phyloP scores from a whole-genome alignment of 2,888 invertebrate genomes.

The Salpingus planirostris region DNA sequence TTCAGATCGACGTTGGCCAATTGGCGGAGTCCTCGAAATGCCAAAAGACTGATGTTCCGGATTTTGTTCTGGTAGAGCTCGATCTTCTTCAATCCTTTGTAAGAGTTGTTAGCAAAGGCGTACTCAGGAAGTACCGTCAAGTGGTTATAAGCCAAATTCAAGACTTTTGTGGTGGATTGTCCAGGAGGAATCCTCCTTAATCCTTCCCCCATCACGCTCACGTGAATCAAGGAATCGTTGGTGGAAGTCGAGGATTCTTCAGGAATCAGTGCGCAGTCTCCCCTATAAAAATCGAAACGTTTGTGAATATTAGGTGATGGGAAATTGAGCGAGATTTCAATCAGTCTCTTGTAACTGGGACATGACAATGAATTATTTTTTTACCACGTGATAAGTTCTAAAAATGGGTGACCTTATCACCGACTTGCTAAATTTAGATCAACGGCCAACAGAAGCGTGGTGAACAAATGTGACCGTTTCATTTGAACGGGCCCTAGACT shows the following conservation, averaged over 20 bases:
- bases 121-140: slow-evolving; percentile 25
- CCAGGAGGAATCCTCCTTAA: slow-evolving; percentile 28
- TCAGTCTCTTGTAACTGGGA: background rate
- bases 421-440: too few species aligned
- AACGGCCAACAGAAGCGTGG: too few species aligned
- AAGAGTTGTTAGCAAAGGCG: slow-evolving; percentile 31
- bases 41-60: slow-evolving; percentile 24
- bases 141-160: slow-evolving; percentile 34
- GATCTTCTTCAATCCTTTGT: slow-evolving; percentile 27
- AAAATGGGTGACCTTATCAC: too few species aligned
- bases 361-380: slow-evolving; percentile 1
- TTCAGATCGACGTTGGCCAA: slow-evolving; percentile 32
- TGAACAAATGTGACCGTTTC: too few species aligned
- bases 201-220: slow-evolving; percentile 20
- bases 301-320: too few species aligned
- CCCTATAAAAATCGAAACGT: too few species aligned
- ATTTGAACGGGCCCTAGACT: too few species aligned
- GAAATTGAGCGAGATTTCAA: too few species aligned
- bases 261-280: too few species aligned
- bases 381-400: too few species aligned
- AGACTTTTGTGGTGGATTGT: slow-evolving; percentile 16
- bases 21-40: slow-evolving; percentile 32
- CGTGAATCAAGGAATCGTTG: too few species aligned
- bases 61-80: slow-evolving; percentile 34
- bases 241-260: too few species aligned